phyloP scores from a whole-genome alignment of 2,888 invertebrate species.

The Machimus atricapillus region DNA sequence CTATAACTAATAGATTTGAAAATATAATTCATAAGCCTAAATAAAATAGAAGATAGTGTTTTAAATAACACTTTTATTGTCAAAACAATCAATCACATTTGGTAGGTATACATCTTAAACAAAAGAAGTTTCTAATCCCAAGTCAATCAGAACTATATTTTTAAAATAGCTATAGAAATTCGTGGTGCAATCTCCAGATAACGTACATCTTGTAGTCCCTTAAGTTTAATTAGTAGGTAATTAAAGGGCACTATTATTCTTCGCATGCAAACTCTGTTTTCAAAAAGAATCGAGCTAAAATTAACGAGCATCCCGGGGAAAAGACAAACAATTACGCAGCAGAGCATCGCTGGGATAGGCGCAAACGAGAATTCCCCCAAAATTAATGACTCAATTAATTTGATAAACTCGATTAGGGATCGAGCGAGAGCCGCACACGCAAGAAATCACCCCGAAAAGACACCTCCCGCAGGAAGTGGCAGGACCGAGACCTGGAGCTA shows the following conservation, averaged over 20 bases:
- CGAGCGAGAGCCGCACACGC: background rate
- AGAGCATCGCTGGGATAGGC: background rate
- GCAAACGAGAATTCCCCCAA: background rate
- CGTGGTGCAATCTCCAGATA: no score
- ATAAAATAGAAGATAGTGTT: no score
- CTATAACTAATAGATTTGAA: no score
- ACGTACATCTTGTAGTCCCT: background rate
- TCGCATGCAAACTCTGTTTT: background rate
- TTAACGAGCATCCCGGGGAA: background rate
- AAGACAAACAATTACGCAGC: background rate
- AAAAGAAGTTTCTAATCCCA: no score
- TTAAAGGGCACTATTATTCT: background rate
- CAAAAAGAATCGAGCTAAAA: background rate
- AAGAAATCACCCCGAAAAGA: background rate
- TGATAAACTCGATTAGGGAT: constrained; percentile 24
- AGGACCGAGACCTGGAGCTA: background rate
- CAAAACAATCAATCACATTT: no score
- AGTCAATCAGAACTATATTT: no score
- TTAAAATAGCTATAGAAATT: no score
- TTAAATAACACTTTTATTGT: no score
- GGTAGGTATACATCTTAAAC: no score
- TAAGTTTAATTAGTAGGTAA: background rate
- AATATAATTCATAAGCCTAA: no score
- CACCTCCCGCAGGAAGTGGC: background rate
- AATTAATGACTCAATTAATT: constrained; percentile 36